phyloP scores from a whole-genome alignment of 2,113 vertebrate species.

The Cryptotis parvus region DNA sequence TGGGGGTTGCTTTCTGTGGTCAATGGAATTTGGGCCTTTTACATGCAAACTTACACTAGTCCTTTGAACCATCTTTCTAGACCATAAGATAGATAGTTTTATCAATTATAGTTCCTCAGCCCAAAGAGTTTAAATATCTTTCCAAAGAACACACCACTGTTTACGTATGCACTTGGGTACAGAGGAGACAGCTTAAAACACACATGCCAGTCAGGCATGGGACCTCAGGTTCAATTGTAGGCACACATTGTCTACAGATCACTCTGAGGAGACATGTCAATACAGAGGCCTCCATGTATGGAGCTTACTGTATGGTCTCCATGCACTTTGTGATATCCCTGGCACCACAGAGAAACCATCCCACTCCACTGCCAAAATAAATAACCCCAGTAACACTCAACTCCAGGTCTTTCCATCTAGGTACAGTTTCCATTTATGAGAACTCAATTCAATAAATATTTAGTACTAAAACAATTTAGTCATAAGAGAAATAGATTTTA shows the following conservation, averaged over 20 bases:
- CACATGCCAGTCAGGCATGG: neutral
- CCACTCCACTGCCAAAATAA: too few relatives aligned
- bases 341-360: too few relatives aligned
- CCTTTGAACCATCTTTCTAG: too few relatives aligned
- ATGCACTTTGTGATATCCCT: too few relatives aligned
- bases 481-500: neutral
- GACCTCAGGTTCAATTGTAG: neutral
- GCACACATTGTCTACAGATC: too few relatives aligned
- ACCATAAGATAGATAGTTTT: neutral
- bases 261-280: too few relatives aligned
- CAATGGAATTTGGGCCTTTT: too few relatives aligned
- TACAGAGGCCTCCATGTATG: too few relatives aligned
- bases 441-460: conserved; percentile 47
- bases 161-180: too few relatives aligned
- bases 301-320: too few relatives aligned
- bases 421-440: neutral
- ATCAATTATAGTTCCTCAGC: neutral
- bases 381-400: neutral
- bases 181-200: too few relatives aligned
- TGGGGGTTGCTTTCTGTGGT: neutral
- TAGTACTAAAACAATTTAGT: neutral
- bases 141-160: neutral
- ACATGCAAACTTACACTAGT: too few relatives aligned
- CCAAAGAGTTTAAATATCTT: conserved; percentile 12
- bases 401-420: neutral